Percentiles rank a stretch among this genome's conserved stretches.
These are phyloP conservation scores for Tanytarsus gracilentus DNA, from an alignment of 2,888 invertebrate species.

Conservation along the genomic window DNA sequence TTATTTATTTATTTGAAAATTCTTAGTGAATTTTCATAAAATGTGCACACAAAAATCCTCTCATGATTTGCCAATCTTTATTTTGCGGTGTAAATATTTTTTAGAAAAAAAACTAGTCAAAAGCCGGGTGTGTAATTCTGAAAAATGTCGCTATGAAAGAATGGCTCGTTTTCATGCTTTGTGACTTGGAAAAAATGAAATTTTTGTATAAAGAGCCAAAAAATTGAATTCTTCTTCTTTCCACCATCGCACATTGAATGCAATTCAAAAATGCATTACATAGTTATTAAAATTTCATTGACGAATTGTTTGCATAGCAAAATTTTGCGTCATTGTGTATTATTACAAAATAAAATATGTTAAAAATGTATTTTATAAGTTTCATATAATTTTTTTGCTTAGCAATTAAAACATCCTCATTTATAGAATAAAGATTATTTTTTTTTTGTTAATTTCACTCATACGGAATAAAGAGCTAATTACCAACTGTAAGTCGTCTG, in stretches of 20 bases:
- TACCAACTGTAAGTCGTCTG: no score
- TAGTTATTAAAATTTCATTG: no score
- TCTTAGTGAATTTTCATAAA: neutral
- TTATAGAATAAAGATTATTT: no score
- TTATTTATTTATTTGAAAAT: constrained; percentile 1
- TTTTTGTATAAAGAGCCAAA: neutral
- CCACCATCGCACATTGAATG: neutral
- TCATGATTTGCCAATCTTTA: no score
- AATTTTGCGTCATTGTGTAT: no score
- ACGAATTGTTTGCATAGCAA: no score
- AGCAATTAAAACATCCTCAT: no score
- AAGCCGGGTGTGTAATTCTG: neutral
- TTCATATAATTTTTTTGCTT: no score
- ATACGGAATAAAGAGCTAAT: no score
- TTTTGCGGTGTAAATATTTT: neutral
- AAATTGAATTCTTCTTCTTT: neutral
- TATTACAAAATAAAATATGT: no score
- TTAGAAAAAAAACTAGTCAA: constrained; percentile 16
- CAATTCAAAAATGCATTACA: neutral
- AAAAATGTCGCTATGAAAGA: neutral
- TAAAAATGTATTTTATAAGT: no score
- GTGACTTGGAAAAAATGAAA: neutral
- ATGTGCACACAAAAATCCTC: neutral
- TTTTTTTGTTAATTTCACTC: no score
- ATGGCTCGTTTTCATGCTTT: constrained; percentile 1